Evolutionary conservation across 2,888 invertebrate genomes (phyloP).

Genomic region (Plagodis dolabraria): DNA sequence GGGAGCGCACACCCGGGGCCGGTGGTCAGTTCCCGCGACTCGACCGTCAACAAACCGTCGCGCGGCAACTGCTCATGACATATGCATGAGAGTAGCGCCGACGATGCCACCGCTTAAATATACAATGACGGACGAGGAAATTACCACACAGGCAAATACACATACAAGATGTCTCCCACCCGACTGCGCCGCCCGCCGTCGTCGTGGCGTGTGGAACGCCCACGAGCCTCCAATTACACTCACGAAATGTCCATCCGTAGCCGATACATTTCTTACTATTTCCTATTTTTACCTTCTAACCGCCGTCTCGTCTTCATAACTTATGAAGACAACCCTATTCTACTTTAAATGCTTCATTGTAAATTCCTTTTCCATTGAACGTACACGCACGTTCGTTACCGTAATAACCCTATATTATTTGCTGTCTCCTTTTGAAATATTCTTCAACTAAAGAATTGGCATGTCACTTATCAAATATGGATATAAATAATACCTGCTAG

Average conservation of each 20-base stretch:
- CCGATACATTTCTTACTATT: conserved; percentile 63
- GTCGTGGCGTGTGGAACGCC: conserved; percentile 68
- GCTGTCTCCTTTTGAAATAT: conserved; percentile 19
- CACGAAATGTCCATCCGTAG: conserved; percentile 70
- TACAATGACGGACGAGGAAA: conserved; percentile 79
- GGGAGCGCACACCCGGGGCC: conserved; percentile 55
- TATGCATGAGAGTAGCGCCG: conserved; percentile 80
- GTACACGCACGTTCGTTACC: conserved; percentile 55
- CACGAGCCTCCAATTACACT: conserved; percentile 67
- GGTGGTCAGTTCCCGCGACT: conserved; percentile 75
- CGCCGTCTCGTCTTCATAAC: conserved; percentile 68
- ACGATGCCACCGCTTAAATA: conserved; percentile 75
- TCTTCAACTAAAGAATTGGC: conserved; percentile 5
- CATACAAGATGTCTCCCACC: conserved; percentile 74
- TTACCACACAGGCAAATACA: conserved; percentile 79
- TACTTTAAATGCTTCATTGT: conserved; percentile 67
- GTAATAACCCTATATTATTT: conserved; percentile 33
- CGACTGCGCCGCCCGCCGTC: conserved; percentile 45
- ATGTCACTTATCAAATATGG: conserved; percentile 22
- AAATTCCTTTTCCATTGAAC: conserved; percentile 61
- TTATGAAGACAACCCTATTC: conserved; percentile 69
- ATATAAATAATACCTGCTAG: neutral
- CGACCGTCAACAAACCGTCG: conserved; percentile 82
- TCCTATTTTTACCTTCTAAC: conserved; percentile 68
- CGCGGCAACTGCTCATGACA: conserved; percentile 83